Conservation (phyloP, 2,113 vertebrate species). For the Mastomys natalensis region DNA sequence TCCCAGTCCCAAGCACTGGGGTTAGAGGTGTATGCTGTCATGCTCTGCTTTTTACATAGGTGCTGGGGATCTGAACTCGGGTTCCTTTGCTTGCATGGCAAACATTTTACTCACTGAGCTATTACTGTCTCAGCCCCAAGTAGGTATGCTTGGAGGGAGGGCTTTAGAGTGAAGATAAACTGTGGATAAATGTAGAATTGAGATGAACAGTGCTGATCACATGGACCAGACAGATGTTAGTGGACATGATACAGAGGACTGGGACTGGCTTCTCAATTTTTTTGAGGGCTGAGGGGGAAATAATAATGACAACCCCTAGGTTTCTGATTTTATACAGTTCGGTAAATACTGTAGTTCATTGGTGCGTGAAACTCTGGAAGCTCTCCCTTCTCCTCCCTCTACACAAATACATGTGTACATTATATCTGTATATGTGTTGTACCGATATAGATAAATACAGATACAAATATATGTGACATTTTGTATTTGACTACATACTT, state of each 20-base stretch:
- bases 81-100: neutral
- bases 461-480: neutral
- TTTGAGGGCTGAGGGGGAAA: neutral
- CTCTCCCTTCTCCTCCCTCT: neutral
- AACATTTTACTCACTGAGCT: neutral
- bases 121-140: neutral
- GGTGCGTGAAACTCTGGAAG: neutral
- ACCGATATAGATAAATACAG: neutral
- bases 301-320: too few relatives aligned
- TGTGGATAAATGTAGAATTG: neutral
- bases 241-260: neutral
- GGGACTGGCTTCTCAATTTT: neutral
- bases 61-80: neutral
- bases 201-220: neutral
- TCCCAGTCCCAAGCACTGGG: neutral
- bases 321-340: neutral
- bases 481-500: neutral
- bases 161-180: neutral
- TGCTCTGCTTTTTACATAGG: neutral
- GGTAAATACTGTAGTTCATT: neutral
- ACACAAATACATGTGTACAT: neutral
- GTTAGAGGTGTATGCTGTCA: neutral
- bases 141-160: neutral
- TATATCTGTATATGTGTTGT: neutral
- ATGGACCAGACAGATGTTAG: neutral